These are phyloP conservation scores for Epistrophe grossulariae DNA, from an alignment of 2,888 invertebrate genomes.

Conservation along the genomic window DNA sequence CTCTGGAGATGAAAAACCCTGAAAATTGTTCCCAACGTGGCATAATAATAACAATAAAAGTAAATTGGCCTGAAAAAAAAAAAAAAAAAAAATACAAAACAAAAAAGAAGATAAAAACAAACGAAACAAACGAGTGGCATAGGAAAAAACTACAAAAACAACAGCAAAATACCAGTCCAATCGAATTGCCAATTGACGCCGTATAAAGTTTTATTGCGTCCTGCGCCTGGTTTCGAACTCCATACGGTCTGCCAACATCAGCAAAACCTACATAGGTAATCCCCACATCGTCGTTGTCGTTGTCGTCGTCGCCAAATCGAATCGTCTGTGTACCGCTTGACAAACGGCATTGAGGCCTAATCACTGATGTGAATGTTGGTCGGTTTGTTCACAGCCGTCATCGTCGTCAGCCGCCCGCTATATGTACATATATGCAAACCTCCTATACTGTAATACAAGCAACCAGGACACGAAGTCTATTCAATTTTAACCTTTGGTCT, in stretches of 20 bases:
- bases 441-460: background rate
- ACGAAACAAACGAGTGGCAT: conserved; percentile 24
- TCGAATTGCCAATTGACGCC: conserved; percentile 73
- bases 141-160: conserved; percentile 17
- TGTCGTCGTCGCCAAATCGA: background rate
- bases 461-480: conserved; percentile 35
- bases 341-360: conserved; percentile 45
- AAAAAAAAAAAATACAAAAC: conserved; percentile 10
- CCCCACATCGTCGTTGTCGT: background rate
- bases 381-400: conserved; percentile 9
- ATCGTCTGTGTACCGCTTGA: conserved; percentile 21
- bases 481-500: conserved; percentile 44
- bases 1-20: conserved; percentile 69
- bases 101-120: conserved; percentile 33
- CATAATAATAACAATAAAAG: conserved; percentile 76
- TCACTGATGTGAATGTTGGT: conserved; percentile 47
- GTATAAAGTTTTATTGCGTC: conserved; percentile 73
- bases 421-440: conserved; percentile 29
- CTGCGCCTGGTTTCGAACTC: conserved; percentile 53
- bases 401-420: background rate
- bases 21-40: conserved; percentile 76
- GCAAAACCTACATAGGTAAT: conserved; percentile 24
- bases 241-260: conserved; percentile 25
- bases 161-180: conserved; percentile 67
- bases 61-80: conserved; percentile 66